Base-by-base conservation (phyloP, 2,888 invertebrate species). In the Tyria jacobaeae region DNA sequence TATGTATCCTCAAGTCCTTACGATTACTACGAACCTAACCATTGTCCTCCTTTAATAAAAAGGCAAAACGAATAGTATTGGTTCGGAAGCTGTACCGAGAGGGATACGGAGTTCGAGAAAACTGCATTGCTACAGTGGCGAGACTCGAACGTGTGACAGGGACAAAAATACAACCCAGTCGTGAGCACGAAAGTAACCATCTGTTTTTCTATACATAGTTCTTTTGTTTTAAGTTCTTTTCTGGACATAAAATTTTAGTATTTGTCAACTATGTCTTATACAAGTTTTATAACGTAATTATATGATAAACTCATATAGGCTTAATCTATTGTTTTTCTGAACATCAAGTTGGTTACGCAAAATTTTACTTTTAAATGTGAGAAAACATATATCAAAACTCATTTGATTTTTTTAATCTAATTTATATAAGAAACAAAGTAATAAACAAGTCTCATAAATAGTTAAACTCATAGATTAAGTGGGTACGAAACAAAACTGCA, bases 51-150 rank as follows among this genome's bases (percentile, higher is more conserved):
- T 78, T 80, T 76, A 71, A 63, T 78, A 76, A 74, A 82, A 82
- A 82, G 78, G 80, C 65, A 75, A 85, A 84, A 83, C 81, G 71
- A 82, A 80, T 72, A 72, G 71, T 80, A 83, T 82, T 81, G 80
- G 83, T 84, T 81, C 82, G 79, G 84, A 84, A 86, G 83, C 84
- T 84, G 81, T 83, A 83, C 81, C 75, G 79, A 77, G 76, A 81
- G 76, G 73, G 71, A 73, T 75, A 71, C 69, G 65, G 61, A 73
- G 64, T 65, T 65, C 64, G 78, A 69, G 62, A 66, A n/a, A n/a
- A n/a, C n/a, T 76, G 66, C 76, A 73, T 66, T 78, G 78, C 80
- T 79, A 71, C 78, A 80, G 85, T 86, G 86, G 83, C 87, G 88
- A 65, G 81, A 72, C 71, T 71, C 68, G 75, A 73, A 70, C 62